A percentile compares a stretch with the other conserved stretches of the same genome.
Evolutionary conservation across 2,797 vertebrate species (phyloP).

Genomic region (Silurus aristotelis): DNA sequence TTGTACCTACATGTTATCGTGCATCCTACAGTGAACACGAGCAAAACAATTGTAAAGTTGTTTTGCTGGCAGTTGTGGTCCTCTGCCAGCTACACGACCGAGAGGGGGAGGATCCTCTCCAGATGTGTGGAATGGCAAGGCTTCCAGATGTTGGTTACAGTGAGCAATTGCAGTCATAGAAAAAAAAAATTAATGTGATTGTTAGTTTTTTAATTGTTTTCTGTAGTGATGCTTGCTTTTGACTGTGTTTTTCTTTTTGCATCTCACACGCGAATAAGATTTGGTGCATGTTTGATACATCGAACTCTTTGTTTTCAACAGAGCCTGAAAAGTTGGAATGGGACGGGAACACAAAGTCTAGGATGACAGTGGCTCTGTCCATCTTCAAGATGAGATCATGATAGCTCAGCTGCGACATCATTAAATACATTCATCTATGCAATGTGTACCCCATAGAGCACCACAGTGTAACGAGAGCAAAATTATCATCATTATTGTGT

Average conservation of each 20-base stretch:
- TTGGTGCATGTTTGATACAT: background rate
- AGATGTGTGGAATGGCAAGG: constrained; percentile 55
- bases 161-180: constrained; percentile 22
- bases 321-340: constrained; percentile 21
- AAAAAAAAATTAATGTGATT: constrained; percentile 1
- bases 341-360: constrained; percentile 14
- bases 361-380: constrained; percentile 37
- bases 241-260: background rate
- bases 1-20: background rate
- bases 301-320: constrained; percentile 10
- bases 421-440: background rate
- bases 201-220: background rate
- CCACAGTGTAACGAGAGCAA: constrained; percentile 1
- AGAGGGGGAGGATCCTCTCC: constrained; percentile 72
- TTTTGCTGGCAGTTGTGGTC: constrained; percentile 73
- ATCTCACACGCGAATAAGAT: background rate
- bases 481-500: background rate
- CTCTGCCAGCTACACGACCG: constrained; percentile 72
- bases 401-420: constrained; percentile 22
- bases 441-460: constrained; percentile 23
- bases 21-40: constrained; percentile 30
- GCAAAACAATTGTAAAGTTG: constrained; percentile 73
- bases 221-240: background rate
- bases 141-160: constrained; percentile 75
- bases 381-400: constrained; percentile 37